Evolutionary conservation across 1,140 invertebrate species (phyloP), one percentile per base, ranked within the genome.

Genomic region (Diorhabda sublineata): DNA sequence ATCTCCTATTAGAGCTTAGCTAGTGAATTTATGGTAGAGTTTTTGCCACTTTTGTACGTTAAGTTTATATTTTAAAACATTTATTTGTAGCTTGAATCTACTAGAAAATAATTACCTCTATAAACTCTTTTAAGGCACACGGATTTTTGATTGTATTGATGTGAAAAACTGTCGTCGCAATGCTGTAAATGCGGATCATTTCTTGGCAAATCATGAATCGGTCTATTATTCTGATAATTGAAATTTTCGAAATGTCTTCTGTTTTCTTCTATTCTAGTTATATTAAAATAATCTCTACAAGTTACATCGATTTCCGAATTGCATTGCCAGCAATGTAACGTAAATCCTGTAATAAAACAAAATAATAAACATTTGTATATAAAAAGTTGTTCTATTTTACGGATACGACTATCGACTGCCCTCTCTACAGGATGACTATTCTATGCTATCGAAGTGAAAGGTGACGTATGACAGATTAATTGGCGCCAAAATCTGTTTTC

Each of bases 291-390:
- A 76, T 93, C 90, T 3, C 84, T 85, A 79, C 91, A 93, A 69
- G 85, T 82, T 0, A 85, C 83, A 75, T 90, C 91, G 61, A 84
- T 77, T 68, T 90, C 85, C 2, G 89, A 90, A 0, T 88, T 86
- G 74, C 91, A 93, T 2, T 86, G 84, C 90, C 91, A 93, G 77
- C 91, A 92, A 75, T 85, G 85, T 8, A 92, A 83, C 41, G 85
- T 81, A 58, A 81, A 80, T 72, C 85, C 89, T 90, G 81, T 42
- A 83, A 85, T 70, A 43, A n/a, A 62, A 73, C n/a, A 64, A 26
- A 26, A 26, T 1, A 26, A 26, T 26, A 26, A 26, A 26, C 26
- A 26, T 26, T 26, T 26, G 26, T 26, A 26, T 26, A 26, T 26
- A 26, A 26, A 26, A 26, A 26, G 26, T 26, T 26, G 26, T 1